Evolutionary conservation across 2,797 vertebrate species (phyloP), one percentile per base, ranked within the genome.

Genomic region (Eupleurogrammus muticus): DNA sequence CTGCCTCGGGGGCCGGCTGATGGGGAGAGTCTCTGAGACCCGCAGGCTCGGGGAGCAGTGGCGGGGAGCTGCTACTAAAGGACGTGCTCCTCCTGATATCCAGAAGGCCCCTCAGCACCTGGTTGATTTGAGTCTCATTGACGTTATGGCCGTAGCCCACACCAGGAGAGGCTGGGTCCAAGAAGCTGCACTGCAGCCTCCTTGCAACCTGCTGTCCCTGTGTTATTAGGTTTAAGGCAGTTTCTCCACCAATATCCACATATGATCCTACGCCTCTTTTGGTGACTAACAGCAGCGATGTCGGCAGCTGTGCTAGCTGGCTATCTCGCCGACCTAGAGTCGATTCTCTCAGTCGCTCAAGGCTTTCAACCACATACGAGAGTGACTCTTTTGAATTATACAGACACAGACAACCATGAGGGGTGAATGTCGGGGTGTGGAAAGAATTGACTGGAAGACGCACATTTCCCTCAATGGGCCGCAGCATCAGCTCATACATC

Each of bases 331-430:
- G 86, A 20, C 97, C 95, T 0, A 96, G 49, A 1, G 96, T 96
- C 1, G 94, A 96, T 82, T 99, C 97, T 9, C 97, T 85, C 55
- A 97, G 95, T 83, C 96, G 96, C 75, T 99, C 98, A 11, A 99
- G 94, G 84, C 98, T 98, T 85, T 99, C 98, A 53, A 97, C 93
- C 55, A 99, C 95, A 6, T 99, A 99, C 36, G 96, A 96, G 12
- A 99, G 82, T 0, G 98, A 99, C 65, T 99, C 97, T 89, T 99
- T 99, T 21, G 98, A 98, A 87, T 99, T 99, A 87, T 99, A 99
- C 61, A 99, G 95, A 93, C 97, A 99, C 73, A 99, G 94, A 75
- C 97, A 98, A 55, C 98, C 98, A 0, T 99, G 98, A 5, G 98
- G 98, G 7, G 96, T 95, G 80, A 99, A 99, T 1, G 97, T 98